Conservation (phyloP, 2,797 vertebrate genomes). For the Heliangelus exortis region DNA sequence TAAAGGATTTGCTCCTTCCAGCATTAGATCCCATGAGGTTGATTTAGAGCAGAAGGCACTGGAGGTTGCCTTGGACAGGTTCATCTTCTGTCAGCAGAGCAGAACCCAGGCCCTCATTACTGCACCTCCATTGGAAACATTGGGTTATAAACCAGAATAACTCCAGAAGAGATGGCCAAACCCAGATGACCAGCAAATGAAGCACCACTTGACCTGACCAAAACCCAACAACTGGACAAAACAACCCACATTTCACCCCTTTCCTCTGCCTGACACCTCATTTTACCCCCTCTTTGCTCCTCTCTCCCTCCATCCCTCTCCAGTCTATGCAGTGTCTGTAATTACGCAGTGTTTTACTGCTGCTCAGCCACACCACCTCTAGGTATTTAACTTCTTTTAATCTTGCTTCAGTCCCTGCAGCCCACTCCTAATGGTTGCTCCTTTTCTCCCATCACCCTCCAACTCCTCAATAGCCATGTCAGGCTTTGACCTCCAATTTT, state of each 20-base stretch:
- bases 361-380: slow-evolving; percentile 21
- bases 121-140: neutral
- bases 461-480: slow-evolving; percentile 58
- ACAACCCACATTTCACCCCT: neutral
- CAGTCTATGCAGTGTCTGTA: neutral
- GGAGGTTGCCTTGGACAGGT: neutral
- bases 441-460: slow-evolving; percentile 51
- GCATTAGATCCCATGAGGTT: neutral
- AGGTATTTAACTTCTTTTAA: slow-evolving; percentile 65
- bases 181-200: neutral
- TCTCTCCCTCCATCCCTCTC: neutral
- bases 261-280: neutral
- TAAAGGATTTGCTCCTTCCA: neutral
- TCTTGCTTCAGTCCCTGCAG: slow-evolving; percentile 52
- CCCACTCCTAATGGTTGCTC: slow-evolving; percentile 29
- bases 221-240: neutral
- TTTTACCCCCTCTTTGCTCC: neutral
- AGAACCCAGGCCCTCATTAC: neutral
- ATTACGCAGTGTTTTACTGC: neutral
- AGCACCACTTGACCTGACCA: neutral
- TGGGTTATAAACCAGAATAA: neutral
- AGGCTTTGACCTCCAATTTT: slow-evolving; percentile 60
- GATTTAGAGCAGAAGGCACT: neutral
- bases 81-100: neutral
- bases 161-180: neutral